Evolutionary conservation across 2,797 vertebrate genomes (phyloP).

Genomic region (Phaenicophaeus curvirostris): DNA sequence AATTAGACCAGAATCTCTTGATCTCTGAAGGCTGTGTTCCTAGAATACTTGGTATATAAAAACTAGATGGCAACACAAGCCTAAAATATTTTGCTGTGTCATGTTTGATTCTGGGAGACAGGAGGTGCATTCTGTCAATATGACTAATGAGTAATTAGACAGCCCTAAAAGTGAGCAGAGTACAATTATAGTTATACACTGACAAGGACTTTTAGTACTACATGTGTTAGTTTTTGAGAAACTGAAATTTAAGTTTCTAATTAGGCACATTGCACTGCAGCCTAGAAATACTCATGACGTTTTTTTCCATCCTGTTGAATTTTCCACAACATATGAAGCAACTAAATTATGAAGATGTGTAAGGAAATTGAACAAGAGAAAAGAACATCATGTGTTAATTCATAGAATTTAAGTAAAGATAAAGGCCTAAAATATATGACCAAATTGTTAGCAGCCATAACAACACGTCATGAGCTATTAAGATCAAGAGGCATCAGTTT

Average conservation of each 20-base stretch:
- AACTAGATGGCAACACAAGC: conserved; percentile 21
- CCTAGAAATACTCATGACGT: not conserved
- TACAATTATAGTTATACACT: not conserved
- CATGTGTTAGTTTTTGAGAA: conserved; percentile 4
- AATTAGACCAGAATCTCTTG: conserved; percentile 20
- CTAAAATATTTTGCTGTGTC: conserved; percentile 52
- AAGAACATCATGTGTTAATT: not conserved
- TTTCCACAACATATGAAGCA: conserved; percentile 26
- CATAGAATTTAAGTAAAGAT: not conserved
- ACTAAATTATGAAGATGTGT: not conserved
- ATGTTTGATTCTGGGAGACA: conserved; percentile 36
- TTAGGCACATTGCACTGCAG: conserved; percentile 10
- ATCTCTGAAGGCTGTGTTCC: conserved; percentile 20
- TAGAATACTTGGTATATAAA: conserved; percentile 28
- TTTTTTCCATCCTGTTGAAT: conserved; percentile 7
- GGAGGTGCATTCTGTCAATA: not conserved
- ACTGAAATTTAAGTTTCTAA: conserved; percentile 4
- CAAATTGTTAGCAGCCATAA: not conserved
- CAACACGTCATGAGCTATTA: not conserved
- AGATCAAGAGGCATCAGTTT: not conserved
- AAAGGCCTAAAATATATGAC: not conserved
- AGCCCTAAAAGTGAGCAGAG: conserved; percentile 19
- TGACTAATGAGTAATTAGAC: conserved; percentile 54
- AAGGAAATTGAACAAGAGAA: conserved; percentile 11
- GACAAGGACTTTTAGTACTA: conserved; percentile 5